Conservation (phyloP, 2,113 vertebrate genomes). For the Microcebus griseorufus region DNA sequence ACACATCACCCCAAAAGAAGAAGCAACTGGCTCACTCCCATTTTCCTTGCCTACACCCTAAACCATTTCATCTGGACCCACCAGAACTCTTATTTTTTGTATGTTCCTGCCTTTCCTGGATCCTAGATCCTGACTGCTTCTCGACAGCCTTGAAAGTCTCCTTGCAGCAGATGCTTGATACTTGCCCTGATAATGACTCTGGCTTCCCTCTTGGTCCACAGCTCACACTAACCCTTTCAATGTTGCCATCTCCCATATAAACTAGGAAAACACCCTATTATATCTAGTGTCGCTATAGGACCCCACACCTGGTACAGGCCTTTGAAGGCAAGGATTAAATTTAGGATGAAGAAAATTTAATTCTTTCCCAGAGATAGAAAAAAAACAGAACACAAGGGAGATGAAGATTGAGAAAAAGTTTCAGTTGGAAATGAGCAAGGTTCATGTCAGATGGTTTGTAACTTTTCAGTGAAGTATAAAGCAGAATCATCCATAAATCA, state of each 20-base stretch:
- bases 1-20: background rate
- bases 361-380: background rate
- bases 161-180: background rate
- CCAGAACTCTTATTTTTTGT: background rate
- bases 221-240: background rate
- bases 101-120: background rate
- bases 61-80: background rate
- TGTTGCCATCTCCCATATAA: background rate
- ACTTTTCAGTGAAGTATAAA: background rate
- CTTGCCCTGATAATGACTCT: background rate
- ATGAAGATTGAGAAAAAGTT: background rate
- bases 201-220: background rate
- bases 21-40: background rate
- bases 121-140: background rate
- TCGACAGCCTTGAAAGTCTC: background rate
- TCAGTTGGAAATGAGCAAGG: background rate
- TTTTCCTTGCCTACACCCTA: background rate
- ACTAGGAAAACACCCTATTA: background rate
- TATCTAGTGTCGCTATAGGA: background rate
- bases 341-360: background rate
- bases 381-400: background rate
- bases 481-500: background rate
- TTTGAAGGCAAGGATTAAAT: background rate
- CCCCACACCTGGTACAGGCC: background rate
- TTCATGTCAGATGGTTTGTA: background rate